Evolutionary conservation across 1,140 invertebrate genomes (phyloP).

Genomic region (Trypoxylus dichotomus): DNA sequence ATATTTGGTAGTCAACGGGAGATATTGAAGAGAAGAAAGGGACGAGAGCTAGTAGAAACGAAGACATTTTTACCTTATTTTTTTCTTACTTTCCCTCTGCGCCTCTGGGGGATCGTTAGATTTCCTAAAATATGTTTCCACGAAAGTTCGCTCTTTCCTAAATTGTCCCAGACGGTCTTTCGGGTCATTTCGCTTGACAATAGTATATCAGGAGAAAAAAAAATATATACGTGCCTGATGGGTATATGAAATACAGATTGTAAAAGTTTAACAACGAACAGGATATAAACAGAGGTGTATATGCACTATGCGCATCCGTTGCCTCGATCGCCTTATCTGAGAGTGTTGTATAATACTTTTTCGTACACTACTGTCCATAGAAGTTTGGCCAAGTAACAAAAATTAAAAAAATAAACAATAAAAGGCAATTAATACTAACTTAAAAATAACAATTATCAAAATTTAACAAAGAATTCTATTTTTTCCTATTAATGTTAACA

Average conservation of each 20-base stretch:
- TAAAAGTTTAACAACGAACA: background rate
- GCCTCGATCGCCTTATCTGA: too few relatives aligned
- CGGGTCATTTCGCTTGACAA: constrained; percentile 16
- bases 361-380: too few relatives aligned
- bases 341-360: too few relatives aligned
- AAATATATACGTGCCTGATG: background rate
- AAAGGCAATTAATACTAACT: too few relatives aligned
- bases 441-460: too few relatives aligned
- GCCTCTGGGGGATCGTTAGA: background rate
- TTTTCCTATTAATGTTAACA: too few relatives aligned
- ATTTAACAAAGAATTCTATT: too few relatives aligned
- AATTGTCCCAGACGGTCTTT: constrained; percentile 12
- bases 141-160: constrained; percentile 8
- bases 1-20: background rate
- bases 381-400: too few relatives aligned
- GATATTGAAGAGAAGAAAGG: background rate
- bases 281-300: background rate
- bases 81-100: background rate
- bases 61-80: background rate
- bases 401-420: too few relatives aligned
- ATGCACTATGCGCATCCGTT: too few relatives aligned
- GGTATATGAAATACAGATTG: background rate
- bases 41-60: background rate
- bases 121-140: constrained; percentile 21
- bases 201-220: background rate